phyloP scores from a whole-genome alignment of 2,888 invertebrate species.

The Euproctis similis region DNA sequence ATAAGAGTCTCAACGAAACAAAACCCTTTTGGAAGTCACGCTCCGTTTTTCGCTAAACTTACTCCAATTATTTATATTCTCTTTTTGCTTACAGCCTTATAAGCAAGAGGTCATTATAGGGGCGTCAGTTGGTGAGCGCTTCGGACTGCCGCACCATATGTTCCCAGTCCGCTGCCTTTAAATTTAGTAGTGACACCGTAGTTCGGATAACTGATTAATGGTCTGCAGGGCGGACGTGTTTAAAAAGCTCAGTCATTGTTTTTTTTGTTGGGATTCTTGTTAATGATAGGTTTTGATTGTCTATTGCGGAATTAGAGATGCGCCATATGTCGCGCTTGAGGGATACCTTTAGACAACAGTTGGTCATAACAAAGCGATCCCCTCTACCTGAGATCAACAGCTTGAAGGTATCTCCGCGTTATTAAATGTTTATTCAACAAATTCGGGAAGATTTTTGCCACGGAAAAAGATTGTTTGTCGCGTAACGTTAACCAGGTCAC shows the following conservation, averaged over 20 bases:
- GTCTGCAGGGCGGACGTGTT: conserved; percentile 62
- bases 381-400: conserved; percentile 20
- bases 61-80: conserved; percentile 61
- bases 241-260: conserved; percentile 58
- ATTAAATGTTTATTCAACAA: conserved; percentile 4
- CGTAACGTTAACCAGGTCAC: conserved; percentile 17
- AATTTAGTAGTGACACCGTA: conserved; percentile 62
- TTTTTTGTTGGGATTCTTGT: conserved; percentile 56
- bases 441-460: conserved; percentile 2
- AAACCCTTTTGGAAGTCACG: conserved; percentile 68
- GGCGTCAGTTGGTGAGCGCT: conserved; percentile 69
- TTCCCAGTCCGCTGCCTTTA: conserved; percentile 46
- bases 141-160: conserved; percentile 57
- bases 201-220: conserved; percentile 71
- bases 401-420: conserved; percentile 8
- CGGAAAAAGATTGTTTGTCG: conserved; percentile 7
- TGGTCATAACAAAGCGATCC: conserved; percentile 25
- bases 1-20: conserved; percentile 60
- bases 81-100: conserved; percentile 54
- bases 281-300: conserved; percentile 72
- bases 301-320: conserved; percentile 42
- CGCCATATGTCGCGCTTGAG: conserved; percentile 60
- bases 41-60: conserved; percentile 63
- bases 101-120: conserved; percentile 55
- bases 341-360: conserved; percentile 50